phyloP scores from a whole-genome alignment of 1,140 invertebrate species.

The Orussus abietinus region DNA sequence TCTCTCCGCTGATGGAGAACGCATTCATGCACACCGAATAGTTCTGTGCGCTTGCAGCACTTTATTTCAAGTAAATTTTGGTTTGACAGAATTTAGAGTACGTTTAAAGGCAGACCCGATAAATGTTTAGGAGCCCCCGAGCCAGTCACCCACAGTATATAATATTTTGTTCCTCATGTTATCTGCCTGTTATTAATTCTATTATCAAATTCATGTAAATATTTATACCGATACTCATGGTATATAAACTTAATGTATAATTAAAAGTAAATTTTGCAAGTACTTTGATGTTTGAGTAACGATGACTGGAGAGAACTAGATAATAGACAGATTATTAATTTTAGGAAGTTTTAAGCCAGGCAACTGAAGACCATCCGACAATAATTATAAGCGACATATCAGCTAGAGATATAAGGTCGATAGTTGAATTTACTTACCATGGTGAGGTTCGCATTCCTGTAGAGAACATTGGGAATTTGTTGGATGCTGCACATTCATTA shows the following conservation, averaged over 20 bases:
- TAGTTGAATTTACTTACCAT: constrained; percentile 60
- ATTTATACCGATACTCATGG: too few relatives aligned
- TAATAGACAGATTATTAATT: too few relatives aligned
- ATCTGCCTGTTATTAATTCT: too few relatives aligned
- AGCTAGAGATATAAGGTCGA: constrained; percentile 50
- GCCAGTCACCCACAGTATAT: too few relatives aligned
- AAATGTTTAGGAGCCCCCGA: constrained; percentile 4
- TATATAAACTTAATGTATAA: too few relatives aligned
- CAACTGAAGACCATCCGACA: constrained; percentile 50
- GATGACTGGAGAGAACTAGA: too few relatives aligned
- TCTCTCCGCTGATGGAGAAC: constrained; percentile 53
- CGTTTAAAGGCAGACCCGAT: neutral
- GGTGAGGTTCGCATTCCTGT: constrained; percentile 56
- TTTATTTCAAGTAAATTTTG: constrained; percentile 56
- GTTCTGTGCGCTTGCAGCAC: constrained; percentile 60
- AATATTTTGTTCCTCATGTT: too few relatives aligned
- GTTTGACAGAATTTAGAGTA: too few relatives aligned
- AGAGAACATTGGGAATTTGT: constrained; percentile 48
- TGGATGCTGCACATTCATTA: constrained; percentile 53
- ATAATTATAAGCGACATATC: constrained; percentile 56
- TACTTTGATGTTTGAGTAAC: too few relatives aligned
- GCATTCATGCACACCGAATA: constrained; percentile 56
- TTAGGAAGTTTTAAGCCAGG: constrained; percentile 48
- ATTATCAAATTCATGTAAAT: too few relatives aligned
- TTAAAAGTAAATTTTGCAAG: too few relatives aligned